phyloP scores from a whole-genome alignment of 2,113 vertebrate species.

The Uropsilus gracilis region DNA sequence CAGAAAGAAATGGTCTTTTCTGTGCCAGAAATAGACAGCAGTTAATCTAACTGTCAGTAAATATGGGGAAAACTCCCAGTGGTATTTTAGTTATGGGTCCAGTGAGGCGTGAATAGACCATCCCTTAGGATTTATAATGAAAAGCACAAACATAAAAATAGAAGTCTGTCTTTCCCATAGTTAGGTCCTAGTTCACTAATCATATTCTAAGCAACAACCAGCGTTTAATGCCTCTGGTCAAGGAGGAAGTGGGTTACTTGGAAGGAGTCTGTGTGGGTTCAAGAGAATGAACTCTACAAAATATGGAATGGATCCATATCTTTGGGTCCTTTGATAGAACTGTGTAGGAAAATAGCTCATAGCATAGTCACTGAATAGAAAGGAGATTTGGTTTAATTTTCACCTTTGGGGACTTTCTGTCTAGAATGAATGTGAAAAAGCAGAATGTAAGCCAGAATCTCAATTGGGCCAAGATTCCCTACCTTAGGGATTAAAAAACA shows the following conservation, averaged over 20 bases:
- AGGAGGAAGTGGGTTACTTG: constrained; percentile 23
- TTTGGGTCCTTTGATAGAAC: neutral
- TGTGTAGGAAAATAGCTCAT: constrained; percentile 13
- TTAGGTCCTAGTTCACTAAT: constrained; percentile 25
- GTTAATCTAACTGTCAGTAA: constrained; percentile 68
- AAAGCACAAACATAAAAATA: constrained; percentile 73
- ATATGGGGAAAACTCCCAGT: constrained; percentile 36
- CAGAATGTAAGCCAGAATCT: neutral
- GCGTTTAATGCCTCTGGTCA: neutral
- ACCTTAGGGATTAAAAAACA: neutral
- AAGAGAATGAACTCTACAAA: neutral
- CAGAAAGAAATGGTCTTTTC: constrained; percentile 30
- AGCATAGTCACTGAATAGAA: neutral
- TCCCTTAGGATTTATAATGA: constrained; percentile 66
- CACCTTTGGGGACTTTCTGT: neutral
- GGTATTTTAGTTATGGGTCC: constrained; percentile 56
- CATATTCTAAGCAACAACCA: constrained; percentile 28
- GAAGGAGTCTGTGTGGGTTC: neutral
- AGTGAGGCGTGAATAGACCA: constrained; percentile 59
- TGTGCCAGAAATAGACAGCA: constrained; percentile 64
- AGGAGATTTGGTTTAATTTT: neutral
- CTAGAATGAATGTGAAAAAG: neutral
- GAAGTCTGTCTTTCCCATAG: constrained; percentile 57
- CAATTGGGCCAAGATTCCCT: neutral
- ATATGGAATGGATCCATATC: neutral